Base-by-base conservation (phyloP, 2,797 vertebrate genomes). In the Anas capensis region DNA sequence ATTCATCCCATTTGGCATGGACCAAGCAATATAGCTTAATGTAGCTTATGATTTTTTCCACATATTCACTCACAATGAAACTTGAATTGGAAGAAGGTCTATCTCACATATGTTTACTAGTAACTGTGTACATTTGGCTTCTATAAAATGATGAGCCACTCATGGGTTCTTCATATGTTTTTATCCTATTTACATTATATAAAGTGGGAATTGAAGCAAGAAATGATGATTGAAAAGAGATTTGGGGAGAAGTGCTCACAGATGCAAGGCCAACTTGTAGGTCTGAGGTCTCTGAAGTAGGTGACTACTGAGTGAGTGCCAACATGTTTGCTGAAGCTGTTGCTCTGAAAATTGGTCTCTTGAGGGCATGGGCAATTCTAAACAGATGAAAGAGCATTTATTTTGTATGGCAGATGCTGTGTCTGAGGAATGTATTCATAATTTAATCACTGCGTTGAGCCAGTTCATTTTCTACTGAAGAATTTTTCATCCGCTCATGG, bases 281-380 rank as follows among this genome's bases (percentile, higher is more conserved):
- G 29, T 15, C 15, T 0, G 0, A 78, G 12, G 23, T 88, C 31
- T 78, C 49, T 5, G 27, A 85, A 78, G 61, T 34, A 54, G 19
- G 49, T 86, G 77, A 54, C 49, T 53, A 4, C 40, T 56, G 4
- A 36, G 14, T 83, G 23, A 68, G n/a, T 81, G 29, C 18, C 19
- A 81, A 4, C 9, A 6, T 20, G 31, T 54, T 72, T 56, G 36
- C 48, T 85, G 72, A 49, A 87, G 27, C 14, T 23, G 18, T 56
- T 76, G 29, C 62, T 88, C 77, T 88, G 46, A 57, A 88, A 78
- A 66, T 76, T 86, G 14, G 9, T 82, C 57, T 81, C 53, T 51
- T 23, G 23, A 78, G 42, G 2, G 3, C 48, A 11, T 18, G 21
- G 33, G 58, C 33, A 87, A 5, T 69, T 91, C 77, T 83, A 65